phyloP scores from a whole-genome alignment of 2,797 vertebrate species.

The Dermochelys coriacea region DNA sequence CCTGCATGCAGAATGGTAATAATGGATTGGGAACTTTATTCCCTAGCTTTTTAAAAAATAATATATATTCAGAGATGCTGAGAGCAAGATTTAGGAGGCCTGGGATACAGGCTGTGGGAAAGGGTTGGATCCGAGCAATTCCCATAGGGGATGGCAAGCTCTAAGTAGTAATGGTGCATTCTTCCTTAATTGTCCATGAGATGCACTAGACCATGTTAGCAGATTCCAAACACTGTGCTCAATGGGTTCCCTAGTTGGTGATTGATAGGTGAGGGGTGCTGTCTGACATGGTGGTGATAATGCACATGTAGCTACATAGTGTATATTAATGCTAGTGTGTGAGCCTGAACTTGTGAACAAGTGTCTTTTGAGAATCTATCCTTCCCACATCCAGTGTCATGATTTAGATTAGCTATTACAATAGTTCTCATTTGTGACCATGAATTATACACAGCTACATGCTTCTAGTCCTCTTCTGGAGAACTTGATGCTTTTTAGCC shows the following conservation, averaged over 20 bases:
- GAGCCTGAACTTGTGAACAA: neutral
- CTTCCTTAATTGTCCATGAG: neutral
- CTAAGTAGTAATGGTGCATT: neutral
- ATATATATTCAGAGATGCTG: neutral
- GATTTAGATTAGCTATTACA: neutral
- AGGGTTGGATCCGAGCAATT: neutral
- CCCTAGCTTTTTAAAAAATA: rapidly evolving
- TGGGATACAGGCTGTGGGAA: neutral
- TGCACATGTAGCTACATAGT: conserved; percentile 5
- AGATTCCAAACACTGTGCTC: conserved; percentile 15
- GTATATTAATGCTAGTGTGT: neutral
- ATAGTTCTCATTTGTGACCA: neutral
- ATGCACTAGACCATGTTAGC: neutral
- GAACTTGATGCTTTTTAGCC: neutral
- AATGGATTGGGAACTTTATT: neutral
- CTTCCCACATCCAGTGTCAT: neutral
- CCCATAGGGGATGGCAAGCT: neutral
- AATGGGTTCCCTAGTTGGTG: neutral
- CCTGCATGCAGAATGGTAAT: neutral
- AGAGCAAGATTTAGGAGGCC: neutral
- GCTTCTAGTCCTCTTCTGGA: neutral
- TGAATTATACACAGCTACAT: neutral
- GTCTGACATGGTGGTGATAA: neutral
- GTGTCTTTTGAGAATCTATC: neutral
- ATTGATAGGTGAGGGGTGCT: neutral